These are phyloP conservation scores for Aleadryas rufinucha DNA, from an alignment of 2,113 vertebrate species.

Conservation along the genomic window DNA sequence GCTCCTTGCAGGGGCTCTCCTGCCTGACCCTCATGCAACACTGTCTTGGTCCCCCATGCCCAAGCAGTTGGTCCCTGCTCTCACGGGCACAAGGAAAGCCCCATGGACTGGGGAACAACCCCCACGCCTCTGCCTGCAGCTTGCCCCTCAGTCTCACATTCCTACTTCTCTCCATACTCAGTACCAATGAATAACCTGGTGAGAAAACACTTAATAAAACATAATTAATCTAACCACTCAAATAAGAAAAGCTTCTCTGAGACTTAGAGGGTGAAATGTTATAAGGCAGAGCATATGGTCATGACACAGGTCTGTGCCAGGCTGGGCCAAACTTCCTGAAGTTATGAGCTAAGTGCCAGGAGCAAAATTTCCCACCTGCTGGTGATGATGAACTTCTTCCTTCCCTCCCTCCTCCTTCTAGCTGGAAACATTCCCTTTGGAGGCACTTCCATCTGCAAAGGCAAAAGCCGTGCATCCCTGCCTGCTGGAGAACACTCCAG, in stretches of 20 bases:
- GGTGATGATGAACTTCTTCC: background rate
- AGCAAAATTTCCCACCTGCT: background rate
- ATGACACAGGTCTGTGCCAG: background rate
- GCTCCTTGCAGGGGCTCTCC: background rate
- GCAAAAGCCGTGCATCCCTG: background rate
- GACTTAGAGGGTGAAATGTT: background rate
- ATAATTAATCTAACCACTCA: background rate
- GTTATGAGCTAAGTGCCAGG: background rate
- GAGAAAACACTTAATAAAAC: background rate
- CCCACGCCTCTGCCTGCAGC: background rate
- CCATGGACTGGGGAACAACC: accelerated
- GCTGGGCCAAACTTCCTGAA: background rate
- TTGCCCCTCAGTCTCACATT: background rate
- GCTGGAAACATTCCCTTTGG: background rate
- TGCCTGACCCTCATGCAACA: background rate
- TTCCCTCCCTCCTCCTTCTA: background rate
- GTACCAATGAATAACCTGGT: background rate
- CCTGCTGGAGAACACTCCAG: background rate
- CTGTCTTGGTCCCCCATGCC: accelerated
- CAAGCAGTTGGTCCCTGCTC: background rate
- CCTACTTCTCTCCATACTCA: background rate
- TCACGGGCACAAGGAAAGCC: background rate
- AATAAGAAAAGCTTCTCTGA: background rate
- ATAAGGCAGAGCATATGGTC: background rate
- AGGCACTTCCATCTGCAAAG: background rate